phyloP scores from a whole-genome alignment of 2,113 vertebrate genomes.

The Oryzias melastigma region DNA sequence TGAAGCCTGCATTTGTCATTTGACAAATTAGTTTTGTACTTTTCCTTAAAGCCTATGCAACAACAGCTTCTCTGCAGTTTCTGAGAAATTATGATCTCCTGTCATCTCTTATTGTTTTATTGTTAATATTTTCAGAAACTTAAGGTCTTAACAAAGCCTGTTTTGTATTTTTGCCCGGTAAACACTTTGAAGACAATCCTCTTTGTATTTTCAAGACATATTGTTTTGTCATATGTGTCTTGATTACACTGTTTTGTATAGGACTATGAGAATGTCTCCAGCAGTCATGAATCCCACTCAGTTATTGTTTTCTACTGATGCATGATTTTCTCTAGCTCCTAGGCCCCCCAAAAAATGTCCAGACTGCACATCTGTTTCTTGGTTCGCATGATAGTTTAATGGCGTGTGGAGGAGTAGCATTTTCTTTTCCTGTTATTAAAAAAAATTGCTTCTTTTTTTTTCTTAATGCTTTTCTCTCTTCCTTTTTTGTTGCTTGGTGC shows the following conservation, averaged over 20 bases:
- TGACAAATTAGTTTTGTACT: background rate
- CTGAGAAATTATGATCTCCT: slow-evolving; percentile 21
- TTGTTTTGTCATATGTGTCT: slow-evolving; percentile 6
- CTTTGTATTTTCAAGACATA: slow-evolving; percentile 21
- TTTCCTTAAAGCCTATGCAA: slow-evolving; percentile 4
- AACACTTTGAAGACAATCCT: slow-evolving; percentile 12
- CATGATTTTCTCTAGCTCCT: slow-evolving; percentile 10
- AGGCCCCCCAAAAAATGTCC: slow-evolving; percentile 12
- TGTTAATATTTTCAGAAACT: slow-evolving; percentile 10
- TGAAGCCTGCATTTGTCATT: too few relatives aligned
- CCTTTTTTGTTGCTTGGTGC: background rate
- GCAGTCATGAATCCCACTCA: slow-evolving; percentile 10
- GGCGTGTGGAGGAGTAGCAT: slow-evolving; percentile 8
- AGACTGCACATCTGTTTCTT: slow-evolving; percentile 44
- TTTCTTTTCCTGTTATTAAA: slow-evolving; percentile 18
- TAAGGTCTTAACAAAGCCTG: slow-evolving; percentile 17
- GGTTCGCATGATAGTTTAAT: slow-evolving; percentile 40
- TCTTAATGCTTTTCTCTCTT: background rate
- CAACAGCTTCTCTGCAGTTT: background rate
- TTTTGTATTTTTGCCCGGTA: background rate
- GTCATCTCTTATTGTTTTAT: background rate
- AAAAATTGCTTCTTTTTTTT: background rate
- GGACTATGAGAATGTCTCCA: slow-evolving; percentile 21
- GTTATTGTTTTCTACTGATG: slow-evolving; percentile 25
- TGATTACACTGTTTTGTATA: slow-evolving; percentile 17